These are phyloP conservation scores for Drosophila robusta DNA, from an alignment of 2,888 invertebrate species.

Conservation along the genomic window DNA sequence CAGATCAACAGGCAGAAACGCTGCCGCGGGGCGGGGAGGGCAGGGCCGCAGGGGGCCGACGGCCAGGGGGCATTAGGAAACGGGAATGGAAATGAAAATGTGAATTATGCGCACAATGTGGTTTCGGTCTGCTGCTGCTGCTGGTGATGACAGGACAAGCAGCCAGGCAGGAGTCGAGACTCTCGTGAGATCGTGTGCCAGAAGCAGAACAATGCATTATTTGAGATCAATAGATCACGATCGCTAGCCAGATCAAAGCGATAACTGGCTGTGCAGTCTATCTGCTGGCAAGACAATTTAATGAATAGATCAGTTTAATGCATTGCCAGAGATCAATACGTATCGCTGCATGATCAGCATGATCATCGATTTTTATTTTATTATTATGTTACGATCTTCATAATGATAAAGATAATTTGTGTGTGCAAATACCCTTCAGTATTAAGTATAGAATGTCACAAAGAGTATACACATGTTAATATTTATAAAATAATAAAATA, in stretches of 20 bases:
- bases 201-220: conserved; percentile 61
- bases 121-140: conserved; percentile 48
- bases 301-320: conserved; percentile 10
- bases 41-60: too few relatives aligned
- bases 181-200: conserved; percentile 58
- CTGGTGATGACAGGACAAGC: conserved; percentile 38
- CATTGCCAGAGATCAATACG: neutral
- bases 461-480: too few relatives aligned
- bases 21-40: neutral
- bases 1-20: conserved; percentile 30
- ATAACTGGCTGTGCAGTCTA: conserved; percentile 2
- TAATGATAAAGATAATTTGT: too few relatives aligned
- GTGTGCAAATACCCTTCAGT: too few relatives aligned
- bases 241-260: conserved; percentile 29
- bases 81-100: conserved; percentile 51
- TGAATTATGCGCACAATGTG: conserved; percentile 69
- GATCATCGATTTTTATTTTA: too few relatives aligned
- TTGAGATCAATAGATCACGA: conserved; percentile 66
- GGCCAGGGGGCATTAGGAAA: conserved; percentile 23
- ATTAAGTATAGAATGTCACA: too few relatives aligned
- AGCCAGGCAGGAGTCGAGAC: conserved; percentile 37
- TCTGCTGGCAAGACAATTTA: conserved; percentile 5
- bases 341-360: too few relatives aligned
- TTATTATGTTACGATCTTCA: too few relatives aligned
- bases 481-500: too few relatives aligned